A percentile compares a stretch with the other conserved stretches of the same genome.
These are phyloP conservation scores for Archocentrus centrarchus DNA, from an alignment of 2,113 vertebrate species.

Conservation along the genomic window DNA sequence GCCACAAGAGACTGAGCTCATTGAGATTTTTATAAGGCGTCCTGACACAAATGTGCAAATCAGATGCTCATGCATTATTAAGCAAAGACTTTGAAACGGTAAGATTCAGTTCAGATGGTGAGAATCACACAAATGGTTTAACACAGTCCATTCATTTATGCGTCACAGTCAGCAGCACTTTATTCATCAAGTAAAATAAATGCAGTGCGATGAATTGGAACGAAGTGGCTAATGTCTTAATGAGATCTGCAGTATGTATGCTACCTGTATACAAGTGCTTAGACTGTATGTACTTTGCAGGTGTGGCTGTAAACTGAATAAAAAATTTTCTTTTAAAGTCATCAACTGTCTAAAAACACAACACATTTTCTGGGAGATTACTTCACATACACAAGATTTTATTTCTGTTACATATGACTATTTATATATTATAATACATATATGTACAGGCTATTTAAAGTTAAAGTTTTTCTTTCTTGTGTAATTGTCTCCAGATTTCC, in stretches of 20 bases:
- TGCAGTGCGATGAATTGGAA: neutral
- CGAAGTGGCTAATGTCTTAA: neutral
- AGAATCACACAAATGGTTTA: conserved; percentile 6
- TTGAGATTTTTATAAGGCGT: conserved; percentile 58
- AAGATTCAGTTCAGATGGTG: conserved; percentile 33
- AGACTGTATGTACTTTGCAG: neutral
- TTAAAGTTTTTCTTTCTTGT: neutral
- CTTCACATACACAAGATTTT: too few relatives aligned
- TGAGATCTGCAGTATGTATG: neutral
- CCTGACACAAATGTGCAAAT: conserved; percentile 61
- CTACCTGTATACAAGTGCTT: neutral
- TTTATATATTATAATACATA: neutral
- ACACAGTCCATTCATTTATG: conserved; percentile 29
- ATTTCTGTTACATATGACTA: neutral
- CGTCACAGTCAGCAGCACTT: conserved; percentile 8
- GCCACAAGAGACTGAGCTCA: conserved; percentile 76
- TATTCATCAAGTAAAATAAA: conserved; percentile 28
- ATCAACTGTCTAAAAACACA: neutral
- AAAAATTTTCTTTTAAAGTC: neutral
- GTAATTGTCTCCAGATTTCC: neutral
- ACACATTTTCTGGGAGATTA: fast-evolving
- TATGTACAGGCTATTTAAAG: neutral
- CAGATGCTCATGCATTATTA: conserved; percentile 61
- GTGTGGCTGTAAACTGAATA: neutral
- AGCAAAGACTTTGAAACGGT: conserved; percentile 40